Conservation (phyloP, 2,888 invertebrate species). For the Synergus gifuensis region DNA sequence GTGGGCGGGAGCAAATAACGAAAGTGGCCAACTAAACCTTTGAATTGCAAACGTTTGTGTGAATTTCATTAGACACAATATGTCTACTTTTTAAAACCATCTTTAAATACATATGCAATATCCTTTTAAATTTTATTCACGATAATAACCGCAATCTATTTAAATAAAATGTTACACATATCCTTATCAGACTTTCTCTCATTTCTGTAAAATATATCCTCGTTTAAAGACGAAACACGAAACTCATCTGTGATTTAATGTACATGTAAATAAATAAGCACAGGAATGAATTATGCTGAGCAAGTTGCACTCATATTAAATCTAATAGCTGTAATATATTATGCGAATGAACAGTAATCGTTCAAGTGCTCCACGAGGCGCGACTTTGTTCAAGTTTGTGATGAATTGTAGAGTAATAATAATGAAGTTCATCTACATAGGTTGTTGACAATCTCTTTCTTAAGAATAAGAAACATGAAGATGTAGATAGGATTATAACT, state of each 20-base stretch:
- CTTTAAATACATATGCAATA: background rate
- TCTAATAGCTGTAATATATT: slow-evolving; percentile 38
- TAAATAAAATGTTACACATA: background rate
- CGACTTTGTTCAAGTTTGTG: slow-evolving; percentile 20
- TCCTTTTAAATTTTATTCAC: background rate
- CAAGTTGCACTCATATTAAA: slow-evolving; percentile 36
- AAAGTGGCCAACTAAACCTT: slow-evolving; percentile 23
- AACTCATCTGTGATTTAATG: slow-evolving; percentile 35
- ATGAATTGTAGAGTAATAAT: slow-evolving; percentile 22
- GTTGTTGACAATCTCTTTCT: slow-evolving; percentile 17
- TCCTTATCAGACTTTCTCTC: slow-evolving; percentile 26
- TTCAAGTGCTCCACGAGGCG: slow-evolving; percentile 20
- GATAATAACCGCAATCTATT: background rate
- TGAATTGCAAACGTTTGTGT: slow-evolving; percentile 12
- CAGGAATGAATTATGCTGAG: slow-evolving; percentile 32
- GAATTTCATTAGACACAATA: slow-evolving; percentile 8
- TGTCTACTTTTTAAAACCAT: background rate
- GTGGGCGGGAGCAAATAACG: slow-evolving; percentile 41
- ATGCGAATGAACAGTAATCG: slow-evolving; percentile 26
- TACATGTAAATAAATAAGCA: slow-evolving; percentile 32
- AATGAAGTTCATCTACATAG: slow-evolving; percentile 27
- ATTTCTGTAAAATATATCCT: slow-evolving; percentile 12
- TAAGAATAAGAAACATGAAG: background rate
- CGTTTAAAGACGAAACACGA: slow-evolving; percentile 29
- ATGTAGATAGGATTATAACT: background rate